phyloP scores from a whole-genome alignment of 1,140 invertebrate genomes.

The Pachypeltis micranthus region DNA sequence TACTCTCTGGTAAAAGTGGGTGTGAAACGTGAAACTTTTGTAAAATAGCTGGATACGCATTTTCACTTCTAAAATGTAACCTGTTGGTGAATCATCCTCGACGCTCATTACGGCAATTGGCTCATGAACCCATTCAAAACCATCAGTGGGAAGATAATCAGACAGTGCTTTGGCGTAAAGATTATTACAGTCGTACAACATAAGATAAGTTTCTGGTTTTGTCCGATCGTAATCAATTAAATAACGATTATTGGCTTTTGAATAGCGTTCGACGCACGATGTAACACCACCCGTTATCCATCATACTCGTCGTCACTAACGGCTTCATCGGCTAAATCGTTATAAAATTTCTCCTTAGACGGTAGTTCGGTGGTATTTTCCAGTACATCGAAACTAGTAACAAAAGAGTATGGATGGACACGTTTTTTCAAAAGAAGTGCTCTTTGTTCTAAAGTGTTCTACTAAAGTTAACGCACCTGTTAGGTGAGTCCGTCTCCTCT shows the following conservation, averaged over 20 bases:
- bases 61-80: neutral
- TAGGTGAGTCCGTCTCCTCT: too few relatives aligned
- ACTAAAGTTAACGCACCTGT: too few relatives aligned
- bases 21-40: neutral
- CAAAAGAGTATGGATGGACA: neutral
- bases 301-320: neutral
- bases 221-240: slow-evolving; percentile 34
- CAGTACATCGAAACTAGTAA: neutral
- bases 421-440: neutral
- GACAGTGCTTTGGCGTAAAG: slow-evolving; percentile 42
- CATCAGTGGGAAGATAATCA: slow-evolving; percentile 33
- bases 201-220: slow-evolving; percentile 31
- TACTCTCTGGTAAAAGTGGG: neutral
- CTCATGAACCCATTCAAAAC: neutral
- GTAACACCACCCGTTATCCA: slow-evolving; percentile 28
- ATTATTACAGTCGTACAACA: slow-evolving; percentile 42
- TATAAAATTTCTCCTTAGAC: neutral
- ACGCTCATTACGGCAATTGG: neutral
- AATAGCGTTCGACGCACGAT: slow-evolving; percentile 33
- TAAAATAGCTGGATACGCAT: neutral
- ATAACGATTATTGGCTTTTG: slow-evolving; percentile 38
- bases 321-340: neutral
- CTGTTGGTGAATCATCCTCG: neutral
- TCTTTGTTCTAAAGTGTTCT: too few relatives aligned
- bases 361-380: neutral